These are phyloP conservation scores for Tryphoninae sp. DNA, from an alignment of 2,888 invertebrate genomes.

Conservation along the genomic window DNA sequence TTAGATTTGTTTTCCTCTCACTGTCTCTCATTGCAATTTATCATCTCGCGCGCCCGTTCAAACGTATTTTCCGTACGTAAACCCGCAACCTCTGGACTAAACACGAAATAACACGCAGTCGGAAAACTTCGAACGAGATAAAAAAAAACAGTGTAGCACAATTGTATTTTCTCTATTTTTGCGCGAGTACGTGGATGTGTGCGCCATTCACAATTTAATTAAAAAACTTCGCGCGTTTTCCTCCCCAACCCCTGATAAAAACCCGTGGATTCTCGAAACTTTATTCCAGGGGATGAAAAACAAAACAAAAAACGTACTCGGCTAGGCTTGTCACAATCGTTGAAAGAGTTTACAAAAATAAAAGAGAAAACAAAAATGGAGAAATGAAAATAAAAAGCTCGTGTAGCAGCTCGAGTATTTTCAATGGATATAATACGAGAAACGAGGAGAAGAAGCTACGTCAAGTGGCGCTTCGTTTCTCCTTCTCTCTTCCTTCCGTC, in stretches of 20 bases:
- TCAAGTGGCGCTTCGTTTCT: conserved; percentile 30
- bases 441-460: neutral
- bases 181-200: conserved; percentile 12
- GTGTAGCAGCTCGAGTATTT: conserved; percentile 2
- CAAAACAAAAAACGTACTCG: conserved; percentile 13
- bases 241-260: conserved; percentile 31
- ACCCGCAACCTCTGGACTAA: neutral
- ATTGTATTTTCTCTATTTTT: conserved; percentile 5
- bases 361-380: neutral
- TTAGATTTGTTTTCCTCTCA: neutral
- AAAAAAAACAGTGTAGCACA: neutral
- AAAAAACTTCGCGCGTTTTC: conserved; percentile 19
- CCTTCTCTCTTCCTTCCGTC: conserved; percentile 16
- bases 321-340: conserved; percentile 36
- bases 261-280: conserved; percentile 32
- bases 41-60: neutral
- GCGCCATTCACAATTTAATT: conserved; percentile 53
- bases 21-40: neutral
- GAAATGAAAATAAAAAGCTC: conserved; percentile 7
- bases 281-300: conserved; percentile 34
- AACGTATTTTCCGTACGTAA: too few relatives aligned
- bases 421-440: neutral
- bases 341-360: conserved; percentile 39
- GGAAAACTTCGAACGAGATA: conserved; percentile 29
- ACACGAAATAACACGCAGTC: conserved; percentile 24